Base-by-base conservation (phyloP, 92 coral and sea anemone genomes). In the Porites cylindrica region DNA sequence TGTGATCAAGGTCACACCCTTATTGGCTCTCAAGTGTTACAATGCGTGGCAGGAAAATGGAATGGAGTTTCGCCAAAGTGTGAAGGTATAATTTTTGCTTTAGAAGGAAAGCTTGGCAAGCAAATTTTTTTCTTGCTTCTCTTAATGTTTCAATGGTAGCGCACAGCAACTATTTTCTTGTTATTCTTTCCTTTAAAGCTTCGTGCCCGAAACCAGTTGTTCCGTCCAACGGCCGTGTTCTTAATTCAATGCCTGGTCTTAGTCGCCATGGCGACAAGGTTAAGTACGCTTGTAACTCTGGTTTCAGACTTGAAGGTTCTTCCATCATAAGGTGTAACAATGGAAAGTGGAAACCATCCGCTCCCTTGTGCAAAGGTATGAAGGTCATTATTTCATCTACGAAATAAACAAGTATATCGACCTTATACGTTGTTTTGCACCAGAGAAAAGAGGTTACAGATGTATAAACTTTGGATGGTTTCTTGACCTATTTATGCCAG, bases 41-140 rank as follows among this genome's bases (percentile, higher is more conserved):
- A 66, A 10, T 95, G 98, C 75, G 58, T 66, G 23, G 88, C 81
- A 50, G 94, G 98, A 63, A 89, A 80, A 52, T 95, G 98, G 98
- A 66, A 87, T 9, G 69, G 82, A 13, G 18, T 67, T 18, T 17
- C 68, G 8, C 98, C 98, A 29, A 85, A 75, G 64, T 94, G 98
- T 47, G 85, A 77, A 54, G 60, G 60, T 54, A 54, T 54, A 13
- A 54, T 54, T 54, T 54, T 9, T 13, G 60, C 60, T 54, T 8
- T 75, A 12, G 51, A 1, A 1, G 1, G 9, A 3, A 18, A 20
- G 23, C 50, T 38, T 38, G 6, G 47, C 47, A 4, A 38, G 47
- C 47, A 38, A 38, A 38, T 38, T 38, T 38, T 38, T 38, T 6
- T 38, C 7, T 38, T 38, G 6, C 47, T 38, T 38, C 32, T 29